Conservation (phyloP, 1,140 invertebrate species). For the Subanguina moxae region DNA sequence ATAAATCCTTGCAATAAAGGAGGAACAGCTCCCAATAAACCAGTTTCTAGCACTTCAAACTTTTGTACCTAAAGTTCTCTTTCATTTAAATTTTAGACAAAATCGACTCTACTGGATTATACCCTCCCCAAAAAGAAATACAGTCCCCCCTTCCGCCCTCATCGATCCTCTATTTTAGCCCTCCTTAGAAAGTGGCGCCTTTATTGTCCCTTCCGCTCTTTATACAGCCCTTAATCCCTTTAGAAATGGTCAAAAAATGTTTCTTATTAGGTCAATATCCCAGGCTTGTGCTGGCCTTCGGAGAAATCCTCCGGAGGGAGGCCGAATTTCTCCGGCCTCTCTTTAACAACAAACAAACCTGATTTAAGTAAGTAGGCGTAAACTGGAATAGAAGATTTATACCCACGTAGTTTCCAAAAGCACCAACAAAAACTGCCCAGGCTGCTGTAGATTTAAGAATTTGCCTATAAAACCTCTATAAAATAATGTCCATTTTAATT, state of each 20-base stretch:
- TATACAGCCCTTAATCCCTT: no score
- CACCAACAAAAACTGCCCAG: conserved; percentile 38
- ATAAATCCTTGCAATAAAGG: conserved; percentile 21
- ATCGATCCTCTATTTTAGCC: no score
- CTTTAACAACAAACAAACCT: conserved; percentile 16
- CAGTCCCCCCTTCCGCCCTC: no score
- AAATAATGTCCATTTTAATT: no score
- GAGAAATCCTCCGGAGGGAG: no score
- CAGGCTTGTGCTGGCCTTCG: no score
- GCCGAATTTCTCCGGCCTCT: no score
- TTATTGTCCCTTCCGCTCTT: no score
- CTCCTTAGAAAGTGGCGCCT: no score
- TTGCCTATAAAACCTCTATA: conserved; percentile 8
- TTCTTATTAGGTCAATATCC: no score
- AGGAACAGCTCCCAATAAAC: conserved; percentile 30
- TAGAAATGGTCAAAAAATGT: no score
- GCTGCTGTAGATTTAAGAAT: conserved; percentile 30
- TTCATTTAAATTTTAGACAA: background rate
- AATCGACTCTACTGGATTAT: background rate
- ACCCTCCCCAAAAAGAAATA: no score
- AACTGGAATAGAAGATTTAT: conserved; percentile 39
- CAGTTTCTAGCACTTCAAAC: conserved; percentile 29
- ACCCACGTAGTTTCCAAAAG: conserved; percentile 33
- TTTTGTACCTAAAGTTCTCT: background rate
- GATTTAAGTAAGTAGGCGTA: conserved; percentile 41